Base-by-base conservation (phyloP, 1,140 invertebrate genomes). In the Pseudomyrmex concolor region DNA sequence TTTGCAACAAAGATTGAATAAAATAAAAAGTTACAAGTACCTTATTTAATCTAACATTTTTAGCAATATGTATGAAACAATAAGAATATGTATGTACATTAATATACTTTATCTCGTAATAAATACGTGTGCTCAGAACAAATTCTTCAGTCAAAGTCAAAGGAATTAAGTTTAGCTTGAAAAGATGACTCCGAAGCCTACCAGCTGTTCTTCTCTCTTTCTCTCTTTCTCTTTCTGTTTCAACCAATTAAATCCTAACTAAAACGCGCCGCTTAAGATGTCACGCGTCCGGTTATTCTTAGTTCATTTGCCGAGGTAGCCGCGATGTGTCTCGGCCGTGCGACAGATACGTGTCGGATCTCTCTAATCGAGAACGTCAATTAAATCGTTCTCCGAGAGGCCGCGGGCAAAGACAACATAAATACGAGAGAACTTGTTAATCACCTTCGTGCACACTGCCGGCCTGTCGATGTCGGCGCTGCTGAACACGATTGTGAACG, bases 401-500 rank as follows among this genome's bases (percentile, higher is more conserved):
- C 2, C 12, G 48, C 17, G 22, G 8, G 19, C 50, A 17, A 17
- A 19, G 25, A 7, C 15, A n/a, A 66, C n/a, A 66, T 9, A 60
- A 60, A 60, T 62, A 77, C 45, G 0, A n/a, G 50, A 43, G 17
- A 63, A 72, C 17, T 25, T 34, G 17, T 54, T 87, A 78, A 83
- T 94, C 95, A 94, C 95, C 92, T 91, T 95, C 95, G 89, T 95
- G 94, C 63, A 94, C 87, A 78, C 93, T 94, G 43, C 91, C 92
- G 60, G 91, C 90, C 74, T 93, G 93, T 91, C 93, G 95, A 77
- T 93, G 94, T 80, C 93, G 93, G 45, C 91, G 91, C 83, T 91
- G 92, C 78, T 88, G 90, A 45, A 91, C 74, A 76, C 90, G 84
- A 50, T 70, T 86, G 64, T 90, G 87, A n/a, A 93, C 85, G 48